A percentile compares a stretch with the other conserved stretches of the same genome.
These are phyloP conservation scores for Hofmannophila pseudospretella DNA, from an alignment of 2,888 invertebrate genomes.

Conservation along the genomic window DNA sequence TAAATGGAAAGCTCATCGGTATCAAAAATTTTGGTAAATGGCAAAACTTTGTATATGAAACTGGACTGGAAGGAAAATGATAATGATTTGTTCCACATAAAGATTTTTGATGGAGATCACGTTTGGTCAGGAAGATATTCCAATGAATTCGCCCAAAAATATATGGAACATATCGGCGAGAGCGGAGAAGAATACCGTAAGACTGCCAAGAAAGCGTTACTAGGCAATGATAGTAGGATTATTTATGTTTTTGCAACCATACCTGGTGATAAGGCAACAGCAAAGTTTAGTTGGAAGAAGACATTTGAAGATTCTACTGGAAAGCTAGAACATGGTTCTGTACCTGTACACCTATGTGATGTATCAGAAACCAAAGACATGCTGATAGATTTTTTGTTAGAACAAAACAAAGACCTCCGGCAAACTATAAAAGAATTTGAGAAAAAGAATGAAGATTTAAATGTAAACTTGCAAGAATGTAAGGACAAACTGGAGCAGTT, in stretches of 20 bases:
- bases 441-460: conserved; percentile 23
- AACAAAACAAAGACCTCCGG: conserved; percentile 37
- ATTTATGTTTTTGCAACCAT: conserved; percentile 26
- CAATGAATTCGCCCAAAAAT: conserved; percentile 32
- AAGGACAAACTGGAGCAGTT: conserved; percentile 44
- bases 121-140: conserved; percentile 51
- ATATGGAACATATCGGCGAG: conserved; percentile 32
- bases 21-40: conserved; percentile 33
- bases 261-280: conserved; percentile 19
- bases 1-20: conserved; percentile 13
- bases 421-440: conserved; percentile 19
- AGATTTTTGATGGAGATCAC: conserved; percentile 35
- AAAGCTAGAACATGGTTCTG: conserved; percentile 35
- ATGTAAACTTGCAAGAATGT: conserved; percentile 33
- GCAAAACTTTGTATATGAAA: conserved; percentile 34
- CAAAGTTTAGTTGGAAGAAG: conserved; percentile 50
- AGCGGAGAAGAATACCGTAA: conserved; percentile 33
- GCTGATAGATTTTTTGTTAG: conserved; percentile 43
- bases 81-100: conserved; percentile 41
- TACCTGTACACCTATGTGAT: conserved; percentile 29
- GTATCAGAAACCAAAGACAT: conserved; percentile 26
- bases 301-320: conserved; percentile 28
- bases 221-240: conserved; percentile 21
- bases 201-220: conserved; percentile 32
- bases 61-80: conserved; percentile 40